phyloP scores from a whole-genome alignment of 1,140 invertebrate species.

The Neoseiulus cucumeris region DNA sequence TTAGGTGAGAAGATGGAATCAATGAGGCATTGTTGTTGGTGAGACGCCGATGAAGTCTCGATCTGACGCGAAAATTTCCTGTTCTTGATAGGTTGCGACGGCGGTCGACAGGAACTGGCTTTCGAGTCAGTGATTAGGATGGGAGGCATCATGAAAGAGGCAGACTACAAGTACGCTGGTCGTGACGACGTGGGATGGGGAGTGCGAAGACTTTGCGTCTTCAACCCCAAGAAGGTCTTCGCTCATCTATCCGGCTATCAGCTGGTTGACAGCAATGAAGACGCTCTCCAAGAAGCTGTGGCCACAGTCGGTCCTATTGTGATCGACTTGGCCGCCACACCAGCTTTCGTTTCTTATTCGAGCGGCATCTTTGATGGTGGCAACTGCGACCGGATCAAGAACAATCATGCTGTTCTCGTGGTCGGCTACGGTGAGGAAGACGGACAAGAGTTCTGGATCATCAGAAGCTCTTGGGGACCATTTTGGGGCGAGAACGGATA shows the following conservation, averaged over 20 bases:
- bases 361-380: not conserved
- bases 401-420: not conserved
- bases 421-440: not conserved
- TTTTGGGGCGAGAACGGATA: slow-evolving; percentile 31
- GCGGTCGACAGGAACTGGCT: not conserved
- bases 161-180: not conserved
- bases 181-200: no score
- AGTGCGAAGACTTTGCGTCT: slow-evolving; percentile 36
- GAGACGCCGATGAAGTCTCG: not conserved
- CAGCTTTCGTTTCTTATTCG: slow-evolving; percentile 67
- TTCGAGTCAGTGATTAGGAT: not conserved
- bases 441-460: not conserved
- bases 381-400: not conserved
- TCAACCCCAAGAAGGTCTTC: slow-evolving; percentile 45
- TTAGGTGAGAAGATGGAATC: not conserved
- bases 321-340: no score
- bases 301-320: slow-evolving; percentile 65
- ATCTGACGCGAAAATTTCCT: not conserved
- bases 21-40: not conserved
- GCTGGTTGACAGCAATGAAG: slow-evolving; percentile 47
- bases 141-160: not conserved
- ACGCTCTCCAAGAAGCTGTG: slow-evolving; percentile 48
- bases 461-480: slow-evolving; percentile 41
- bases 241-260: slow-evolving; percentile 63
- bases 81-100: not conserved